Conservation (phyloP, 2,888 invertebrate species). For the Chrysolina americana region DNA sequence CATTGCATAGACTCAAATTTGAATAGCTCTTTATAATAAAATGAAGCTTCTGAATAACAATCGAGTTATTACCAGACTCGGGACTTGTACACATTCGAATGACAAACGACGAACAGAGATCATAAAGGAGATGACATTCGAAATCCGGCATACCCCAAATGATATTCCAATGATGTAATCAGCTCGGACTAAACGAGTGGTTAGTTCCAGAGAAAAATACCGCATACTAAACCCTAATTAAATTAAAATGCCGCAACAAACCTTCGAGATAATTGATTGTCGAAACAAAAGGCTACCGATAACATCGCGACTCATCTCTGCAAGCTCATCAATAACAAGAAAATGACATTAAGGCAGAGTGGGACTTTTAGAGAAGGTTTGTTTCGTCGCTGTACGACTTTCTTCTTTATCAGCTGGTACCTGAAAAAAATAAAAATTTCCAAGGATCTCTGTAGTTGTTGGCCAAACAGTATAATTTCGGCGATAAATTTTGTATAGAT, state of each 20-base stretch:
- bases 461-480: too few species aligned
- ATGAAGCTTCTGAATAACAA: background rate
- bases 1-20: too few species aligned
- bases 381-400: too few species aligned
- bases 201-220: conserved; percentile 60
- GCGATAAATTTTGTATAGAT: too few species aligned
- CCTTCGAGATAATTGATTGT: conserved; percentile 68
- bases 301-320: conserved; percentile 60
- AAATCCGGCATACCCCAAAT: conserved; percentile 52
- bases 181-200: conserved; percentile 59
- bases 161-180: conserved; percentile 60
- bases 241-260: conserved; percentile 68
- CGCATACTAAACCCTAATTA: conserved; percentile 63
- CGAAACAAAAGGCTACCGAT: conserved; percentile 69
- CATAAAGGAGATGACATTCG: conserved; percentile 54
- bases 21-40: background rate
- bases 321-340: conserved; percentile 65
- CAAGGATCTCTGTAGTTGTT: too few species aligned
- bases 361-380: conserved; percentile 27
- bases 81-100: conserved; percentile 21
- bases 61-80: background rate
- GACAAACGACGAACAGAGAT: conserved; percentile 38
- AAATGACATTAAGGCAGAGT: conserved; percentile 64
- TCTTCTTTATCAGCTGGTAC: too few species aligned
- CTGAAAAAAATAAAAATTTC: too few species aligned